Evolutionary conservation across 2,888 invertebrate species (phyloP).

Genomic region (Lutraria lutraria): DNA sequence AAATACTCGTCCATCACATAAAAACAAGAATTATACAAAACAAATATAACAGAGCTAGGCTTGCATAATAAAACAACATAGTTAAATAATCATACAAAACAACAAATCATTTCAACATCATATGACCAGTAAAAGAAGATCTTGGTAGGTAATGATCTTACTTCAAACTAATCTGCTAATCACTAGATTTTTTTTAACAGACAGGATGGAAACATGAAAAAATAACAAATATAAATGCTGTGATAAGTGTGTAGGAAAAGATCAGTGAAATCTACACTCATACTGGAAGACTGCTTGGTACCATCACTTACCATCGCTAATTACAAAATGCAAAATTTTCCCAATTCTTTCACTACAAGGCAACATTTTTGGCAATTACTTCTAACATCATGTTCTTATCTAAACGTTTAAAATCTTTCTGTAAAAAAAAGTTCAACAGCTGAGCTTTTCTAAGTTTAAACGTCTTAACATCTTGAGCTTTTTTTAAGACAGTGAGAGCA

Average conservation of each 20-base stretch:
- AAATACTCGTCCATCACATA: background rate
- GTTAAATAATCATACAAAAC: background rate
- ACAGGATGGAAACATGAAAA: too few relatives aligned
- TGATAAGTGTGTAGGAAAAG: background rate
- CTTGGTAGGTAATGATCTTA: background rate
- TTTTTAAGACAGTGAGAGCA: constrained; percentile 19
- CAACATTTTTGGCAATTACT: constrained; percentile 30
- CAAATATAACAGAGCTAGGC: background rate
- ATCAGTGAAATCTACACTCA: background rate
- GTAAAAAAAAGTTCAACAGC: constrained; percentile 48
- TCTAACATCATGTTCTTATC: constrained; percentile 37
- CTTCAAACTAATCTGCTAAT: background rate
- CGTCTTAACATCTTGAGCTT: constrained; percentile 30
- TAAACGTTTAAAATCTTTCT: constrained; percentile 45
- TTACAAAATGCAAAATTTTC: background rate
- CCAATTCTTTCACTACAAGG: background rate
- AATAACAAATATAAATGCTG: background rate
- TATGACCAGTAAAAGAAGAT: background rate
- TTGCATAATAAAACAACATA: background rate
- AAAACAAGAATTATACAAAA: background rate
- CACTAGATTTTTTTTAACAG: background rate
- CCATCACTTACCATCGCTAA: background rate
- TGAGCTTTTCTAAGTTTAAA: constrained; percentile 57
- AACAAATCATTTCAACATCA: background rate
- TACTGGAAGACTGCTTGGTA: background rate